Base-by-base conservation (phyloP, 2,113 vertebrate genomes). In the Arothron firmamentum region DNA sequence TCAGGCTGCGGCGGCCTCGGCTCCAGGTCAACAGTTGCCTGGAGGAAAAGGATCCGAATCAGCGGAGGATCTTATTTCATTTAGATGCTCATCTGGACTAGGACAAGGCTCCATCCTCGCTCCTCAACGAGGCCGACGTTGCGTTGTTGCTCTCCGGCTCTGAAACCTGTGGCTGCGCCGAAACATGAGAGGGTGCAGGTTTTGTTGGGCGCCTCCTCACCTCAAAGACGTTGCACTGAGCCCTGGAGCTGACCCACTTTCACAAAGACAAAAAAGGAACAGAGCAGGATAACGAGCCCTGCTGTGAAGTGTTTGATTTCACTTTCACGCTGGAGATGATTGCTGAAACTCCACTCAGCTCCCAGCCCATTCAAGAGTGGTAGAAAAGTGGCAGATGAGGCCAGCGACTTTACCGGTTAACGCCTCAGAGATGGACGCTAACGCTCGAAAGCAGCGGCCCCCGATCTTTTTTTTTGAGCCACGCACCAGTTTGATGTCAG, bases 1-100 rank as follows among this genome's bases (percentile, higher is more conserved):
- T 72, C 72, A 79, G 77, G 79, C 74, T 74, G 65, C 78, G 67
- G 46, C 3, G 55, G 73, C 83, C 77, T 79, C 54, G 46, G 66
- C 75, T 54, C 46, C 47, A 7, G 21, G 16, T n/a, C 56, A 47
- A 58, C 53, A 80, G 67, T 43, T 51, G 48, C 75, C 66, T 3
- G 56, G 69, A 57, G 28, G 45, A 42, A 59, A 58, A 14, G 53
- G 48, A 67, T 79, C 65, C 42, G 34, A 38, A 12, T 12, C 8
- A 12, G 34, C 1, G 34, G 2, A 38, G 8, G 34, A 38, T 9
- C 10, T 2, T 38, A 12, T 38, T 11, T 38, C 4, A 38, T 43
- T 43, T 14, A 43, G 4, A 15, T 43, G 34, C 34, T 38, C 8
- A 38, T 11, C 34, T 9, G 11, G 34, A 10, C 12, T 38, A 38